phyloP scores from a whole-genome alignment of 2,797 vertebrate species.

The Jordanella pulchra region DNA sequence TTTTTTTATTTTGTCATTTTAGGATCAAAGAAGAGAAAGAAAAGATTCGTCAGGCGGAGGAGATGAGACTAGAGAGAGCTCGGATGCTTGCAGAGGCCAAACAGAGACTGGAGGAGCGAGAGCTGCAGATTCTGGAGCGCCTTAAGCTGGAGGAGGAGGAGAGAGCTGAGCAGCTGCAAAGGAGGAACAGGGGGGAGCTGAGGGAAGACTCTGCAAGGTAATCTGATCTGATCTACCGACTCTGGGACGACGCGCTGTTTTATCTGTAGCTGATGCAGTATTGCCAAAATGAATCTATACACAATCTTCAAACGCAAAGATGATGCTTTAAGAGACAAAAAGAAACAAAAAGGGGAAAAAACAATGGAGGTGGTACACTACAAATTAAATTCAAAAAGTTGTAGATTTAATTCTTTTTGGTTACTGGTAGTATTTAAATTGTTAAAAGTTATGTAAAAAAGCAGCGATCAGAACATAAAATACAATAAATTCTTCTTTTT shows the following conservation, averaged over 20 bases:
- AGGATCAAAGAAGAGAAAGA: conserved; percentile 92
- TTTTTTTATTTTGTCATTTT: not conserved
- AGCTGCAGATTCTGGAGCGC: conserved; percentile 74
- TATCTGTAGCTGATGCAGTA: not conserved
- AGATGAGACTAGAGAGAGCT: conserved; percentile 73
- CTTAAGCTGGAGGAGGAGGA: conserved; percentile 78
- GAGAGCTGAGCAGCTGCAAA: conserved; percentile 34
- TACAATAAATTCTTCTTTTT: too few relatives aligned
- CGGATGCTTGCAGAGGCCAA: conserved; percentile 43
- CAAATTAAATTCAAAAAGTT: too few relatives aligned
- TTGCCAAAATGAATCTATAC: not conserved
- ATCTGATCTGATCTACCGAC: not conserved
- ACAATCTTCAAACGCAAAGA: too few relatives aligned
- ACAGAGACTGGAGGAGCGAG: conserved; percentile 56
- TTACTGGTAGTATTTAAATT: too few relatives aligned
- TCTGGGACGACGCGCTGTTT: not conserved
- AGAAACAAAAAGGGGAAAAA: too few relatives aligned
- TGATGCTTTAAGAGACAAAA: too few relatives aligned
- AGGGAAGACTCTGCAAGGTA: conserved; percentile 82
- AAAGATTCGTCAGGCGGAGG: conserved; percentile 78
- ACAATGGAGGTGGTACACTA: too few relatives aligned
- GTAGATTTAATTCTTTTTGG: too few relatives aligned
- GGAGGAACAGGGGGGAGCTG: conserved; percentile 68
- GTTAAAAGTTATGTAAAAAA: too few relatives aligned
- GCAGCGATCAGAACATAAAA: too few relatives aligned